Percentiles rank a stretch among this genome's conserved stretches.
phyloP scores from a whole-genome alignment of 2,113 vertebrate species.

The Myanophis thanlyinensis region DNA sequence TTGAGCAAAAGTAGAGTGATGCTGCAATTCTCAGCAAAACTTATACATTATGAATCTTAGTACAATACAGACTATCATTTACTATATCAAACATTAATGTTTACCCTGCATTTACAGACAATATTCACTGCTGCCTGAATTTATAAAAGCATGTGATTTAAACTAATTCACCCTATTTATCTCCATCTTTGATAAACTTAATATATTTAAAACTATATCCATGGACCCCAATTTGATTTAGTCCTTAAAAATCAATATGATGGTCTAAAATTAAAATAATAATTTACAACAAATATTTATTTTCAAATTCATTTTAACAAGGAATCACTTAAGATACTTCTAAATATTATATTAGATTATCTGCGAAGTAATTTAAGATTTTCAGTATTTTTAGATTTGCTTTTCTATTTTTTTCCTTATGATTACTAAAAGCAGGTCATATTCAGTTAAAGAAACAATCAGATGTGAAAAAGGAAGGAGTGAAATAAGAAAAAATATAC shows the following conservation, averaged over 20 bases:
- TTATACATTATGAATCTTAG: background rate
- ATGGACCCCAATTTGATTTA: conserved; percentile 14
- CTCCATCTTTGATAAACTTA: background rate
- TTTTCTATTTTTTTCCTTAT: conserved; percentile 15
- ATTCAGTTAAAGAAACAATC: conserved; percentile 39
- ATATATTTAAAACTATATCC: conserved; percentile 14
- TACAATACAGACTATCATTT: background rate
- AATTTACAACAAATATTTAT: background rate
- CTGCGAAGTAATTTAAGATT: conserved; percentile 1
- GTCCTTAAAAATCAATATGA: conserved; percentile 3
- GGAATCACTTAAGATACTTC: conserved; percentile 7
- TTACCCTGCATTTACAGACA: background rate
- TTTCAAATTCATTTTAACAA: background rate
- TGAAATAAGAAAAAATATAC: conserved; percentile 28
- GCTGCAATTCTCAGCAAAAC: background rate
- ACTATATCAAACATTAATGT: background rate
- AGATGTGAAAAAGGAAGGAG: conserved; percentile 23
- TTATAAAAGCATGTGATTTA: background rate
- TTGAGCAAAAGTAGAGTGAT: background rate
- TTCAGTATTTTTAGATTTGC: conserved; percentile 1
- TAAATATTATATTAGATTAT: conserved; percentile 1
- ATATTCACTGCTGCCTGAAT: background rate
- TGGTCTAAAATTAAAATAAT: background rate
- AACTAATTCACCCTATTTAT: background rate
- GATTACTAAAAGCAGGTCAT: conserved; percentile 27